These are phyloP conservation scores for Eupeodes latifasciatus DNA, from an alignment of 2,888 invertebrate genomes.

Conservation along the genomic window DNA sequence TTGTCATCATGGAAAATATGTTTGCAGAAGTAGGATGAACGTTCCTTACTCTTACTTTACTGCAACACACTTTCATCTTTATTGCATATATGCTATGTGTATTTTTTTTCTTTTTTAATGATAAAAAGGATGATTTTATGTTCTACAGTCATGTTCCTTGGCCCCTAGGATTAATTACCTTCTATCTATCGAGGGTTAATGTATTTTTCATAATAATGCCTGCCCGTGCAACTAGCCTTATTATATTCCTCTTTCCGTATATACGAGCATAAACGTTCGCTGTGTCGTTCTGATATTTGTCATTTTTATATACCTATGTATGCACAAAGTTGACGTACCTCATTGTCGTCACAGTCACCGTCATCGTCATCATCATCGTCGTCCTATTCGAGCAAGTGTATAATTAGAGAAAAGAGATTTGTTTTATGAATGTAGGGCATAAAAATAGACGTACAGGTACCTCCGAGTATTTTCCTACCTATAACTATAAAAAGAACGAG, in stretches of 20 bases:
- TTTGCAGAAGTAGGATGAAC: neutral
- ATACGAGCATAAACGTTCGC: neutral
- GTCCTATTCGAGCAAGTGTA: constrained; percentile 46
- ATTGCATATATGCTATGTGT: too few species aligned
- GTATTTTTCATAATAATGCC: constrained; percentile 52
- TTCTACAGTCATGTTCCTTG: constrained; percentile 64
- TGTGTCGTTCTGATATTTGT: constrained; percentile 51
- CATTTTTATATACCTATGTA: constrained; percentile 60
- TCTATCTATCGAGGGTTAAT: constrained; percentile 69
- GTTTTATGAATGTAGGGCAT: constrained; percentile 54
- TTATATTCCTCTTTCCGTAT: constrained; percentile 41
- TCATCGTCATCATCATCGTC: neutral
- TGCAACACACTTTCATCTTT: constrained; percentile 46
- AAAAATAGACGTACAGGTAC: constrained; percentile 33
- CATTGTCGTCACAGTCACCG: neutral
- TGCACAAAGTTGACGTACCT: constrained; percentile 33
- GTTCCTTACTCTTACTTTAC: neutral
- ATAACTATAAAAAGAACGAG: constrained; percentile 41
- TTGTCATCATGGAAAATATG: constrained; percentile 65
- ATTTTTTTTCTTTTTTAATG: neutral
- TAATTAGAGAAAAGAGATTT: constrained; percentile 61
- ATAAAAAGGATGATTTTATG: constrained; percentile 36
- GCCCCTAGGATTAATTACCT: constrained; percentile 60
- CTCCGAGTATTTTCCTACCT: too few species aligned
- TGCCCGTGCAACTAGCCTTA: constrained; percentile 37